phyloP scores from a whole-genome alignment of 37 sponge, comb jelly and placozoan species.

The Oscarella lobularis region DNA sequence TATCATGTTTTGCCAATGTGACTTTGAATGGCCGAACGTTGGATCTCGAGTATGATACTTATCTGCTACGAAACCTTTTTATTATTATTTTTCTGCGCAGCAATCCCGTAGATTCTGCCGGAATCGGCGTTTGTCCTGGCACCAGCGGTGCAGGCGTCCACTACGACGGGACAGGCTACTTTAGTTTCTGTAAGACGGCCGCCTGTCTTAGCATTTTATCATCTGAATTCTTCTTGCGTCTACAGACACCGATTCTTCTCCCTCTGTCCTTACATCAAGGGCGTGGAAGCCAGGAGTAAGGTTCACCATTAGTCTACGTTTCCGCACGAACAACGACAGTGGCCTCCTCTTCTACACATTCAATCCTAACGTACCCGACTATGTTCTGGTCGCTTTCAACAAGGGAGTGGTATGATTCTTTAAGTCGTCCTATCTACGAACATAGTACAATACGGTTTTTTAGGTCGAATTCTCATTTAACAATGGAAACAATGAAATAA shows the following conservation, averaged over 20 bases:
- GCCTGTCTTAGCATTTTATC: too few species aligned
- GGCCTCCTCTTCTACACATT: neutral
- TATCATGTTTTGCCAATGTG: too few species aligned
- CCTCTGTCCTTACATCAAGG: too few species aligned
- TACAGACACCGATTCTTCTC: too few species aligned
- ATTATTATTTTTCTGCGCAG: too few species aligned
- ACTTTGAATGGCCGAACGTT: neutral
- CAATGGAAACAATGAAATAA: neutral
- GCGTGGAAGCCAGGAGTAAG: neutral
- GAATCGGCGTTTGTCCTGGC: neutral
- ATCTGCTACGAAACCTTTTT: too few species aligned
- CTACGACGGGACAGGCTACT: neutral
- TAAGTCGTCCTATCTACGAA: neutral
- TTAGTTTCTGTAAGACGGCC: neutral
- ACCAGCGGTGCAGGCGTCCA: neutral
- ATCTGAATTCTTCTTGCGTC: too few species aligned
- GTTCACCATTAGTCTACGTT: neutral
- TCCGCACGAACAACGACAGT: neutral
- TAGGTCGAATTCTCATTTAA: neutral
- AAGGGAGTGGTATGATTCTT: neutral
- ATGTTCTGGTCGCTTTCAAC: neutral
- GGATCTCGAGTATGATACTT: neutral
- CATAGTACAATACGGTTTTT: neutral
- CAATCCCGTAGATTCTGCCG: neutral
- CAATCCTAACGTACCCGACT: neutral